Conservation (phyloP, 2,113 vertebrate genomes). For the Paraplagusia blochii region DNA sequence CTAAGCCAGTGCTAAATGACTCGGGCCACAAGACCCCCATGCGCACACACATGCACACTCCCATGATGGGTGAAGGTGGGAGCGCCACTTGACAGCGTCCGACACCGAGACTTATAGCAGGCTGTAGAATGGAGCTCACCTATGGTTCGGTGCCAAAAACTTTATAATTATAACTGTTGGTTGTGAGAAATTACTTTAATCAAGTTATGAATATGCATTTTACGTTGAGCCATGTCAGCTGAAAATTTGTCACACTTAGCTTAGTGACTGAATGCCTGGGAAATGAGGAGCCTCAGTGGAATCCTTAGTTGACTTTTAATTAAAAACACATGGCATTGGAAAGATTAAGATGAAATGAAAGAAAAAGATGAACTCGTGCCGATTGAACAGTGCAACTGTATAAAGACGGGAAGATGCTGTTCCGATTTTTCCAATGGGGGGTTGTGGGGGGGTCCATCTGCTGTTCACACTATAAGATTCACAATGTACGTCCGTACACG, state of each 20-base stretch:
- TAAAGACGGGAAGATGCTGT: no score
- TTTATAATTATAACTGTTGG: not conserved
- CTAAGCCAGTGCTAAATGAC: conserved; percentile 50
- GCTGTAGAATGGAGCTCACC: not conserved
- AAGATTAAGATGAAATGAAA: not conserved
- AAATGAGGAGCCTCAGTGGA: not conserved
- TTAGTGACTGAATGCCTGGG: not conserved
- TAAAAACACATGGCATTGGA: not conserved
- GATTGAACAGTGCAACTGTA: not conserved
- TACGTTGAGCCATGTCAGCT: not conserved
- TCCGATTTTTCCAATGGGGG: no score
- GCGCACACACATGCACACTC: conserved; percentile 3
- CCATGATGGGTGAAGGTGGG: conserved; percentile 21
- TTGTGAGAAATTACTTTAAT: not conserved
- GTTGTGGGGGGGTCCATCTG: no score
- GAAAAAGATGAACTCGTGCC: not conserved
- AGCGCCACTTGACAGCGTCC: conserved; percentile 7
- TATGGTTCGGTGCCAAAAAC: not conserved
- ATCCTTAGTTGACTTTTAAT: not conserved
- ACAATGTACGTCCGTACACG: no score
- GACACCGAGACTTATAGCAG: conserved; percentile 4
- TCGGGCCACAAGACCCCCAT: conserved; percentile 14
- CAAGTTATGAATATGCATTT: not conserved
- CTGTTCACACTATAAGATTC: no score
- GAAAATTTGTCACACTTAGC: not conserved